These are phyloP conservation scores for Drosophila eugracilis DNA, from an alignment of 1,140 invertebrate genomes.

Conservation along the genomic window DNA sequence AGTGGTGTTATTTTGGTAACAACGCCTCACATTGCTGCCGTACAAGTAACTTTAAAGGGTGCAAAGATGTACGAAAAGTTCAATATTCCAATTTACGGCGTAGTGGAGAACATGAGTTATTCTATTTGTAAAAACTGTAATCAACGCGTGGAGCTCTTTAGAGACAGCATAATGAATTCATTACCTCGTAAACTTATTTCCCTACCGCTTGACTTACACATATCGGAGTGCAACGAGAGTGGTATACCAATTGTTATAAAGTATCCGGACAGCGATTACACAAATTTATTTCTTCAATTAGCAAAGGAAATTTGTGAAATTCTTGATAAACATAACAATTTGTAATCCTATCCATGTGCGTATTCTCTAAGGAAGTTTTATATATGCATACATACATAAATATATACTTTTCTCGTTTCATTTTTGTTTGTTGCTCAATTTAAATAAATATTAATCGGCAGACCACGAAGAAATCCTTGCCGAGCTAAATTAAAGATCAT, in stretches of 20 bases:
- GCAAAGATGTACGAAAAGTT: conserved; percentile 93
- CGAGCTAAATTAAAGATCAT: too few relatives aligned
- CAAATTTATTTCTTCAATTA: conserved; percentile 59
- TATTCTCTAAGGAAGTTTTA: too few relatives aligned
- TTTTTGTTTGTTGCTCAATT: too few relatives aligned
- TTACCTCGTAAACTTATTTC: conserved; percentile 86
- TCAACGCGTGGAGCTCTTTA: conserved; percentile 87
- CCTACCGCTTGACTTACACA: conserved; percentile 90
- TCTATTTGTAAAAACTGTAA: conserved; percentile 90
- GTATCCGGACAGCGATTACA: conserved; percentile 86
- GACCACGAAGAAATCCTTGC: too few relatives aligned
- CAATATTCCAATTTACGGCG: conserved; percentile 91
- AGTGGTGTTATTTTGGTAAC: conserved; percentile 92
- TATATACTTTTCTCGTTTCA: too few relatives aligned
- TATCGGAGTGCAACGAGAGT: conserved; percentile 89
- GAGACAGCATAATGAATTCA: conserved; percentile 85
- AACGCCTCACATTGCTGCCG: conserved; percentile 93
- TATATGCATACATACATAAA: too few relatives aligned
- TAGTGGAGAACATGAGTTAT: conserved; percentile 94
- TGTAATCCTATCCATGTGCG: too few relatives aligned
- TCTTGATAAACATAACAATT: conserved; percentile 26
- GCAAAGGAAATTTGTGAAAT: conserved; percentile 37
- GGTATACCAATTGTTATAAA: conserved; percentile 92
- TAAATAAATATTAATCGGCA: too few relatives aligned
- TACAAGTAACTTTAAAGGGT: conserved; percentile 92